Evolutionary conservation across 2,888 invertebrate species (phyloP).

Genomic region (Amblyjoppa fuscipennis): DNA sequence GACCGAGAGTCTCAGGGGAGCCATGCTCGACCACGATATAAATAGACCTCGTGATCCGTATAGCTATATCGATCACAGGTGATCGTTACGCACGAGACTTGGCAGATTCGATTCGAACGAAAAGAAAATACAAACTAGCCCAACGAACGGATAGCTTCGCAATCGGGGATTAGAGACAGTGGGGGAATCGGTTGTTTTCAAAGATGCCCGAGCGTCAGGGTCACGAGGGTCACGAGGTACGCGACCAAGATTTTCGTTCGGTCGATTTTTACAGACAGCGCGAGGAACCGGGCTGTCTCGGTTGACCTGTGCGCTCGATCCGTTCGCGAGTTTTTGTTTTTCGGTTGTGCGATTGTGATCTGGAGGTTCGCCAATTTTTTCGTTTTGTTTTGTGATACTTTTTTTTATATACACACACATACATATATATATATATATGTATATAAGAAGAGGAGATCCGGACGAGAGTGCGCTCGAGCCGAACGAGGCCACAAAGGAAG

Average conservation of each 20-base stretch:
- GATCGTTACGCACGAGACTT: background rate
- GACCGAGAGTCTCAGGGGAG: conserved; percentile 22
- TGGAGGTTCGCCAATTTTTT: background rate
- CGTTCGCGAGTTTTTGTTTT: background rate
- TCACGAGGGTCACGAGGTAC: conserved; percentile 25
- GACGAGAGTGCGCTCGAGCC: background rate
- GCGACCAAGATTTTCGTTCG: conserved; percentile 14
- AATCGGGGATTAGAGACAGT: conserved; percentile 15
- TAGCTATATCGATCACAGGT: conserved; percentile 19
- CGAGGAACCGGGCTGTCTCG: conserved; percentile 11
- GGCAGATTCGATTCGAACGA: background rate
- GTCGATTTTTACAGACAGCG: conserved; percentile 17
- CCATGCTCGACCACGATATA: conserved; percentile 20
- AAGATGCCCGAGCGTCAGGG: conserved; percentile 14
- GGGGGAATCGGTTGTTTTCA: background rate
- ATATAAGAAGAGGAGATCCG: background rate
- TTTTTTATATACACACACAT: too few species aligned
- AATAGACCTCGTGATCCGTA: conserved; percentile 12
- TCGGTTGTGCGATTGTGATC: background rate
- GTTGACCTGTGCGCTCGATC: conserved; percentile 9
- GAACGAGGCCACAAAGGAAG: conserved; percentile 8
- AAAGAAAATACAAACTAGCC: background rate
- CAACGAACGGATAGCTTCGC: background rate
- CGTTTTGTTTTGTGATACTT: background rate
- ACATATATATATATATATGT: background rate